Evolutionary conservation across 2,888 invertebrate species (phyloP), one percentile per base, ranked within the genome.

Genomic region (Spilosoma lubricipeda): DNA sequence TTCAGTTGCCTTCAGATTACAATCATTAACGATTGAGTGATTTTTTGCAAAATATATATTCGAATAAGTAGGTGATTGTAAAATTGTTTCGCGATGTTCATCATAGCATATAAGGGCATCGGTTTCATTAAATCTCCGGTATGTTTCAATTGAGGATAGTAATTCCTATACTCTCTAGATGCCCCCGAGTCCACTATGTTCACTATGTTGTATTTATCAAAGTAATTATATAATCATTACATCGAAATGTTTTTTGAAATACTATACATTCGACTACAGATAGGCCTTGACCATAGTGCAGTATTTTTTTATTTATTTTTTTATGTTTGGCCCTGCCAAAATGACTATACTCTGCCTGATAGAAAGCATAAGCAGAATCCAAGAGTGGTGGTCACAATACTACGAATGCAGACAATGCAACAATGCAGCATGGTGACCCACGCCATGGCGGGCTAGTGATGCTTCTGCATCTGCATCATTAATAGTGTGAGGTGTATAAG

Each of bases 1-100:
- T 80, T 67, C 45, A 77, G 74, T 85, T 85, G 72, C 85, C 81
- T 82, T 74, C 71, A 74, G 83, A 86, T 86, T 70, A 64, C 64
- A 78, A 86, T 83, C 83, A 66, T 72, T 67, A 67, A 76, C 71
- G 74, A 74, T 70, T 77, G 78, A 84, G 79, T 79, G 75, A 75
- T 36, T 82, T 79, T 82, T 79, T 74, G 75, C 78, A 78, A 82
- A 74, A 81, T 75, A 63, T 67, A 64, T 56, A 72, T 72, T 73
- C 68, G 33, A 68, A 71, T 71, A 48, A 72, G 59, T 64, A 36
- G 69, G 64, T 71, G 27, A 64, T 73, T 70, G 63, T 67, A 33
- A 70, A 69, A 36, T 20, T 36, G 33, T 52, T 56, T 48, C n/a
- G 30, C 42, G 23, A 70, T 59, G 23, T 36, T 13, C 20, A 65